A percentile compares a stretch with the other conserved stretches of the same genome.
phyloP scores from a whole-genome alignment of 2,888 invertebrate genomes.

The Xanthorhoe designata region DNA sequence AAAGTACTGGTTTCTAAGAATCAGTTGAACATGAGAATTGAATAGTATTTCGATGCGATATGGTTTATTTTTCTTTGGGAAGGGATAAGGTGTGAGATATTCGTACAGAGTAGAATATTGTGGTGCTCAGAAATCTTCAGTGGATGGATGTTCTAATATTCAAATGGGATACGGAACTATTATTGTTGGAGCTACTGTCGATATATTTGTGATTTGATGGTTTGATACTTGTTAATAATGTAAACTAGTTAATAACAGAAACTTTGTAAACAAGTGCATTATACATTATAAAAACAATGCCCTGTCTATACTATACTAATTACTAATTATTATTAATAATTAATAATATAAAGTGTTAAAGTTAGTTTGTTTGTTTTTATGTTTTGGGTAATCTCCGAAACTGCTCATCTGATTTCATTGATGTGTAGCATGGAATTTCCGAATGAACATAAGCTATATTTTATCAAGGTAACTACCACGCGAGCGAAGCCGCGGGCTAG shows the following conservation, averaged over 20 bases:
- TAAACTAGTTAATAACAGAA: background rate
- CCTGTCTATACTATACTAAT: too few species aligned
- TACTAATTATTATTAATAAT: too few species aligned
- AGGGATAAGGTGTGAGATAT: constrained; percentile 19
- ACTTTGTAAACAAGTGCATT: too few species aligned
- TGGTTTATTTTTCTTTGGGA: constrained; percentile 2
- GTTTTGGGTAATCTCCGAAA: too few species aligned
- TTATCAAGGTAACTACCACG: too few species aligned
- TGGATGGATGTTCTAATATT: constrained; percentile 85
- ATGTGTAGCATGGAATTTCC: too few species aligned
- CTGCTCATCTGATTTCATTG: too few species aligned
- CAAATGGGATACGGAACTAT: constrained; percentile 86
- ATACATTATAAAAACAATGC: too few species aligned
- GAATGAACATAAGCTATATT: too few species aligned
- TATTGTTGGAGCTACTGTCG: constrained; percentile 85
- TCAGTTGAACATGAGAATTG: background rate
- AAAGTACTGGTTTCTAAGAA: background rate
- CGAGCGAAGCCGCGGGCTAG: too few species aligned
- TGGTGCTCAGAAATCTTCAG: constrained; percentile 72
- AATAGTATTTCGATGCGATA: background rate
- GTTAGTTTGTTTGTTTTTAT: too few species aligned
- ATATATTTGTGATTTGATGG: constrained; percentile 60
- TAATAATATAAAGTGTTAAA: too few species aligned
- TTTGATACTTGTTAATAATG: constrained; percentile 60
- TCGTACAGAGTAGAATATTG: constrained; percentile 46